Evolutionary conservation across 2,113 vertebrate genomes (phyloP), one percentile per base, ranked within the genome.

Genomic region (Acinonyx jubatus): DNA sequence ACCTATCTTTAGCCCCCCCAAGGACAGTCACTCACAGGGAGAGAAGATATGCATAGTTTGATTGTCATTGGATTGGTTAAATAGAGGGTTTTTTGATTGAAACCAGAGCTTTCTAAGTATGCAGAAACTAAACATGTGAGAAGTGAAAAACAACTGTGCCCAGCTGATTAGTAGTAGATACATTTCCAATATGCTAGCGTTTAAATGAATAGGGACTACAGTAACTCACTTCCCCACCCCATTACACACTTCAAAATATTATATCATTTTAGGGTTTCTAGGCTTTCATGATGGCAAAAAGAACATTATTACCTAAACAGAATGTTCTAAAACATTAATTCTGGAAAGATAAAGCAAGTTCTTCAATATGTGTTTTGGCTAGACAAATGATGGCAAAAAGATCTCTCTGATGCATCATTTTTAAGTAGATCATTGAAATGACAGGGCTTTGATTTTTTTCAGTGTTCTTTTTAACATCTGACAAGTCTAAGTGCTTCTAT

Each of bases 401-500:
- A 6, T 3, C 12, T 63, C 27, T 83, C 29, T 57, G 23, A 29
- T 36, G 66, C 18, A 61, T 95, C 68, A 18, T 94, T 93, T 97
- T 69, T 52, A 98, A 78, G 76, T 25, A 71, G 74, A 96, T 91
- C 80, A 25, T 76, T 74, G 45, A 96, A 93, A 89, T 91, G 96
- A 87, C 85, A 83, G 69, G 68, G 41, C 68, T 97, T 93, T 93
- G 94, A 81, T 89, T 31, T 97, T 96, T 81, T 96, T 97, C 96
- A 94, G 76, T 96, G 92, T 97, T 95, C 68, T 96, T 95, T 98
- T 97, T 98, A 96, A 94, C 96, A 96, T 98, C 98, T 98, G 90
- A 98, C 97, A 96, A 98, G 78, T 98, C 96, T 98, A 98, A 98
- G 97, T 97, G 97, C 97, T 98, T 99, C 99, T 99, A 98, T 98